Base-by-base conservation (phyloP, 2,888 invertebrate genomes). In the Crematogaster levior region DNA sequence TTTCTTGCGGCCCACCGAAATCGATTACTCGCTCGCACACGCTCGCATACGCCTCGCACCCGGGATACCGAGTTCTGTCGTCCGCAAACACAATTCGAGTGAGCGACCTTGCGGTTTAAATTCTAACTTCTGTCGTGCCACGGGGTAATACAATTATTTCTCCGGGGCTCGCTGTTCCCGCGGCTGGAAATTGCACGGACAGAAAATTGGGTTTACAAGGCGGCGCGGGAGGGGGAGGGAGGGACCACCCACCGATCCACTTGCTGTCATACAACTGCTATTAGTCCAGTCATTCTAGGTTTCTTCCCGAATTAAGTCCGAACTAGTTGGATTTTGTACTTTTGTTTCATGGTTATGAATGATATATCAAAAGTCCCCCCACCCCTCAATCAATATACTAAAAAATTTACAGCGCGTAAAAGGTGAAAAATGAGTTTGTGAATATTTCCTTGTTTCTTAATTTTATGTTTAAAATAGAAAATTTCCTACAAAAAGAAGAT, bases 61-160 rank as follows among this genome's bases (percentile, higher is more conserved):
- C 63, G 30, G 65, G 66, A 77, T 72, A 79, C 65, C 61, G 70
- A 74, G 77, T 77, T 66, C 81, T 70, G 85, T 83, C 87, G 82
- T 72, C 80, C 87, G 81, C 87, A 87, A 89, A 86, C 84, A 88
- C 85, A 77, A 86, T 89, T 89, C 86, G 88, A 43, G 74, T 63
- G 74, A 74, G 81, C 89, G 85, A 88, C 84, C 89, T 89, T 85
- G 89, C 87, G 89, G 89, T 88, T 89, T 85, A 85, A 85, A 86
- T 86, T 89, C 89, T 82, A 89, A 89, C 88, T 88, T 82, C 83
- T 82, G 85, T 75, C 89, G 86, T 88, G 87, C 82, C 77, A 53
- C 34, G 73, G 65, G 58, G 81, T 88, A 89, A 89, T 87, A 86
- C 85, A 85, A 89, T 89, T 89, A 89, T 83, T 51, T 72, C 63